phyloP scores from a whole-genome alignment of 2,797 vertebrate genomes.

The Microchirus variegatus region DNA sequence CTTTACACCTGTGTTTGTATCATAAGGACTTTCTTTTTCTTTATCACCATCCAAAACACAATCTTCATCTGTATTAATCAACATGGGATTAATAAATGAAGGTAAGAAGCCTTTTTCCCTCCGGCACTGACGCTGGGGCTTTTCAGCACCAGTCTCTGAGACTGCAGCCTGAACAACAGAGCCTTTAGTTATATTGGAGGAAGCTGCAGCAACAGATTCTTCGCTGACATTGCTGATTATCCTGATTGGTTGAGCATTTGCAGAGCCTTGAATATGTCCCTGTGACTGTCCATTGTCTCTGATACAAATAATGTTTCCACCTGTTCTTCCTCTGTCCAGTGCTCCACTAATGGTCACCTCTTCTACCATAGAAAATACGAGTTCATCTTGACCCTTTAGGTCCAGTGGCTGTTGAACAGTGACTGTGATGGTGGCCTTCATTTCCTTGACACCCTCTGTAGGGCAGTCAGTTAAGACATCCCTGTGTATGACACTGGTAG shows the following conservation, averaged over 20 bases:
- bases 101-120: constrained; percentile 74
- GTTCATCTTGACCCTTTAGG: constrained; percentile 93
- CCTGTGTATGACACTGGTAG: constrained; percentile 65
- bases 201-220: constrained; percentile 78
- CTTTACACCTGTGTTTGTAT: constrained; percentile 72
- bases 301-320: constrained; percentile 92
- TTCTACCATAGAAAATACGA: constrained; percentile 96
- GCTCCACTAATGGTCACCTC: constrained; percentile 93
- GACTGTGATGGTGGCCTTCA: constrained; percentile 92
- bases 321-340: constrained; percentile 82
- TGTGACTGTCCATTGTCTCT: constrained; percentile 84
- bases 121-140: constrained; percentile 78
- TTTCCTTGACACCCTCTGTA: constrained; percentile 81
- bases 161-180: constrained; percentile 52
- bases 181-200: constrained; percentile 4
- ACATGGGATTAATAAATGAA: constrained; percentile 90
- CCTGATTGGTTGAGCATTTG: constrained; percentile 88
- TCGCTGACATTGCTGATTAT: constrained; percentile 95
- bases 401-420: constrained; percentile 95
- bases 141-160: constrained; percentile 77
- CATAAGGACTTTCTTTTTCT: constrained; percentile 78
- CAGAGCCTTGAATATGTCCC: constrained; percentile 79
- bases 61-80: constrained; percentile 84
- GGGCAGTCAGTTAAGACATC: constrained; percentile 62
- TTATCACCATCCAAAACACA: constrained; percentile 79